Evolutionary conservation across 2,888 invertebrate genomes (phyloP), one percentile per base, ranked within the genome.

Genomic region (Piscicola geometra): DNA sequence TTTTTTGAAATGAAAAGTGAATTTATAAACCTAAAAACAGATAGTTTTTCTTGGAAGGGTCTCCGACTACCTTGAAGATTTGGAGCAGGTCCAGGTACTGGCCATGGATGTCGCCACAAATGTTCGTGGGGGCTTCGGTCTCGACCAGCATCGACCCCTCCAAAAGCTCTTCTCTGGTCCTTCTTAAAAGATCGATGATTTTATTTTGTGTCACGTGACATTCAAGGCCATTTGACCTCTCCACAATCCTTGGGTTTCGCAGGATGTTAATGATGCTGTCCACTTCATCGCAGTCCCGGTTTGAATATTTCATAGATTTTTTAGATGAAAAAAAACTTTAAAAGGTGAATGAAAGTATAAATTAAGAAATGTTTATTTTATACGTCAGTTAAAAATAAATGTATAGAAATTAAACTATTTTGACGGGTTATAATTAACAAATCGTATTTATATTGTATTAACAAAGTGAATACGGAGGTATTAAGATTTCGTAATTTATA

Each of bases 81-180:
- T 73, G 80, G 9, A 88, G 81, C 35, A 88, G 83, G 79, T 88
- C 88, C 75, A 86, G 85, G 81, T 84, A 88, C 82, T 88, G 88
- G 25, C 88, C 85, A 80, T 85, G 88, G 35, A 88, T 87, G 79
- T 88, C 88, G 9, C 88, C 88, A 76, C 86, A 86, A 64, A 88
- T 86, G 81, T 87, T 87, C 35, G 88, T 85, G 0, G 88, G 88
- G 1, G 87, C 84, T 74, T 83, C 84, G 67, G 88, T 81, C 80
- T 88, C 87, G 64, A 88, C 81, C 32, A 88, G 81, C 83, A 86
- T 86, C 15, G 87, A 86, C 81, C 88, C 88, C 56, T 86, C 83
- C 77, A 88, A 81, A 78, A 86, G 86, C 35, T 86, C 83, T 75
- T 83, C 83, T 56, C 86, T 79, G 5, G 85, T 83, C 21, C 83